Percentiles rank a stretch among this genome's conserved stretches.
phyloP scores from a whole-genome alignment of 1,140 invertebrate genomes.

The Aphaenogaster rudis region DNA sequence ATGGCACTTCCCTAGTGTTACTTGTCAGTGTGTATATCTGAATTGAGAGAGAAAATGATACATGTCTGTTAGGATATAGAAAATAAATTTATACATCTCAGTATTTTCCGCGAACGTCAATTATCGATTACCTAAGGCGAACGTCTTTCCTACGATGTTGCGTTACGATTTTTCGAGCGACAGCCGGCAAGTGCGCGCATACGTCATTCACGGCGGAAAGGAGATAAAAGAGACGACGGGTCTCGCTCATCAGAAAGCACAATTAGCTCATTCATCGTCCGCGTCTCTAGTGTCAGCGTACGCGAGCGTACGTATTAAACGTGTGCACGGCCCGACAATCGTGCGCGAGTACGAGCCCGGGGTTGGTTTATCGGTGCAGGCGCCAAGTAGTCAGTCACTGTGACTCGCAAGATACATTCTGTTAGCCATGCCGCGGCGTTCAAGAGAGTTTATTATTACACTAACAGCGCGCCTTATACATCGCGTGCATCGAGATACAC shows the following conservation, averaged over 20 bases:
- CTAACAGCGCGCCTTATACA: slow-evolving; percentile 56
- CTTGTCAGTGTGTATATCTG: neutral
- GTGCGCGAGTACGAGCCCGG: neutral
- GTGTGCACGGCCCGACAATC: slow-evolving; percentile 66
- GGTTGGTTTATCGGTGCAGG: slow-evolving; percentile 74
- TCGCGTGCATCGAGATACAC: slow-evolving; percentile 65
- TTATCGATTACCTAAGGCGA: slow-evolving; percentile 22
- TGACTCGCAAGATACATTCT: slow-evolving; percentile 67
- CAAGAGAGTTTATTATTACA: slow-evolving; percentile 71
- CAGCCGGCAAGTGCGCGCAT: neutral
- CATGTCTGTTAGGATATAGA: neutral
- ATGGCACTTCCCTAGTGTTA: too few species aligned
- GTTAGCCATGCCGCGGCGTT: slow-evolving; percentile 61
- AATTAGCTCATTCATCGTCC: slow-evolving; percentile 83
- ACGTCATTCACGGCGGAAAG: slow-evolving; percentile 41
- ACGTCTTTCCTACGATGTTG: slow-evolving; percentile 22
- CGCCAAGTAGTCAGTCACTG: slow-evolving; percentile 72
- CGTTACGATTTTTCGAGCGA: slow-evolving; percentile 9
- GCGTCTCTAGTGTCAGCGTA: slow-evolving; percentile 63
- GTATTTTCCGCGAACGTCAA: slow-evolving; percentile 2
- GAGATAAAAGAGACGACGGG: slow-evolving; percentile 54
- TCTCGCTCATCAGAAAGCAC: slow-evolving; percentile 70
- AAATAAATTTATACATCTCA: neutral
- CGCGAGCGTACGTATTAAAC: slow-evolving; percentile 73
- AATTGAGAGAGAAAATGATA: neutral